These are phyloP conservation scores for Hirtodrosophila cameraria DNA, from an alignment of 2,888 invertebrate species.

Conservation along the genomic window DNA sequence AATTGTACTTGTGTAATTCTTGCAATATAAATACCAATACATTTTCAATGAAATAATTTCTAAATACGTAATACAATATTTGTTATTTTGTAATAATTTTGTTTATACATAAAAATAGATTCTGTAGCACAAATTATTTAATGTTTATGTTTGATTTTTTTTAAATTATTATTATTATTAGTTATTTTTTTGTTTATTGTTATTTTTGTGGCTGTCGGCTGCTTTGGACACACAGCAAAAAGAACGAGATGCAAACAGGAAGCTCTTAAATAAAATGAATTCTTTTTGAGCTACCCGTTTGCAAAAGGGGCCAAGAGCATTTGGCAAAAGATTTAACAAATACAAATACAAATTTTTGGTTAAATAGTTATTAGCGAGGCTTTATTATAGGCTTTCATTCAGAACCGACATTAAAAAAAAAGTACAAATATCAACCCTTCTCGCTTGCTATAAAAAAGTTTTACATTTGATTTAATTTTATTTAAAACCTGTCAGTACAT, in stretches of 20 bases:
- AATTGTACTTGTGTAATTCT: slow-evolving; percentile 25
- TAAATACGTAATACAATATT: slow-evolving; percentile 41
- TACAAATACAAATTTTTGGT: slow-evolving; percentile 18
- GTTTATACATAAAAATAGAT: slow-evolving; percentile 58
- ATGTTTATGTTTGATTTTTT: background rate
- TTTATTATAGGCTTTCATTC: slow-evolving; percentile 18
- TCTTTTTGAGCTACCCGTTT: slow-evolving; percentile 6
- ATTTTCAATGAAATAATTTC: slow-evolving; percentile 23
- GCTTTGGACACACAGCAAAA: slow-evolving; percentile 42
- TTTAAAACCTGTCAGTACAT: slow-evolving; percentile 1
- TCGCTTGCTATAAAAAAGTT: slow-evolving; percentile 22
- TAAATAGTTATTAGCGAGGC: slow-evolving; percentile 33
- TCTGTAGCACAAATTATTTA: slow-evolving; percentile 47
- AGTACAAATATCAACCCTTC: slow-evolving; percentile 30
- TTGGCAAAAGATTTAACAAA: slow-evolving; percentile 23
- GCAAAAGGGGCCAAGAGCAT: slow-evolving; percentile 8
- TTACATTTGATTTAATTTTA: slow-evolving; percentile 1
- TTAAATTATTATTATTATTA: background rate
- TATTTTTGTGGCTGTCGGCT: slow-evolving; percentile 11
- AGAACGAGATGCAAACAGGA: slow-evolving; percentile 63
- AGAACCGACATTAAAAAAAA: slow-evolving; percentile 37
- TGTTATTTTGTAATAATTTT: slow-evolving; percentile 50
- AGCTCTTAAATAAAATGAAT: background rate
- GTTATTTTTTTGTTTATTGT: slow-evolving; percentile 3
- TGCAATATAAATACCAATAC: slow-evolving; percentile 33